Evolutionary conservation across 2,113 vertebrate genomes (phyloP).

Genomic region (Hemicordylus capensis): DNA sequence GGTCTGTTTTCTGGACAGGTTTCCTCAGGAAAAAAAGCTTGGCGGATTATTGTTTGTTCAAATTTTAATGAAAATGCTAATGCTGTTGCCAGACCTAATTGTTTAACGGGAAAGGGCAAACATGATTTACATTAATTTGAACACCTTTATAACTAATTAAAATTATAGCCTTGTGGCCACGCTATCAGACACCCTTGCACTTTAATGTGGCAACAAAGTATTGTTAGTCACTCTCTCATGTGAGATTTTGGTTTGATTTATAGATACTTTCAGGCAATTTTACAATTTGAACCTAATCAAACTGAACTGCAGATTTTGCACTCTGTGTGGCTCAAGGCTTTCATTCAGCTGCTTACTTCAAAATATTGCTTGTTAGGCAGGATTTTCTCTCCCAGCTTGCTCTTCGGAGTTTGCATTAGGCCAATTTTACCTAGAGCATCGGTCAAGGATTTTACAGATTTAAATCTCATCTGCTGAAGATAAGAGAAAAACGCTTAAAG

Average conservation of each 20-base stretch:
- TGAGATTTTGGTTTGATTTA: slow-evolving; percentile 64
- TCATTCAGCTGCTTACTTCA: slow-evolving; percentile 35
- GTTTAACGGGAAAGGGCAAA: slow-evolving; percentile 62
- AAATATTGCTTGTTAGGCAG: slow-evolving; percentile 1
- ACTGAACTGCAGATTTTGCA: slow-evolving; percentile 56
- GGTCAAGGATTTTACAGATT: slow-evolving; percentile 38
- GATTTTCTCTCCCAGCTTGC: slow-evolving; percentile 10
- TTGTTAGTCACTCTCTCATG: slow-evolving; percentile 50
- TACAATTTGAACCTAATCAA: slow-evolving; percentile 55
- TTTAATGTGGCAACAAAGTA: slow-evolving; percentile 53
- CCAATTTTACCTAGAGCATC: background rate
- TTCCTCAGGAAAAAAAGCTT: background rate
- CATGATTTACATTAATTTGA: slow-evolving; percentile 68
- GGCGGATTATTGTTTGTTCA: slow-evolving; percentile 55
- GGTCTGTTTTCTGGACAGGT: slow-evolving; percentile 9
- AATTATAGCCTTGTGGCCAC: slow-evolving; percentile 42
- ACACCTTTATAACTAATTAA: slow-evolving; percentile 58
- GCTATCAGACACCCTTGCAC: slow-evolving; percentile 48
- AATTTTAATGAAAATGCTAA: slow-evolving; percentile 56
- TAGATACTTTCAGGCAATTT: slow-evolving; percentile 34
- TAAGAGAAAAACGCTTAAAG: slow-evolving; percentile 20
- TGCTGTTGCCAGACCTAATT: slow-evolving; percentile 37
- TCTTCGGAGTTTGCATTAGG: background rate
- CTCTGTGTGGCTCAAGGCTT: slow-evolving; percentile 25
- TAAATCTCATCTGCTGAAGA: slow-evolving; percentile 31